Evolutionary conservation across 2,797 vertebrate genomes (phyloP), one percentile per base, ranked within the genome.

Genomic region (Phalanger gymnotis): DNA sequence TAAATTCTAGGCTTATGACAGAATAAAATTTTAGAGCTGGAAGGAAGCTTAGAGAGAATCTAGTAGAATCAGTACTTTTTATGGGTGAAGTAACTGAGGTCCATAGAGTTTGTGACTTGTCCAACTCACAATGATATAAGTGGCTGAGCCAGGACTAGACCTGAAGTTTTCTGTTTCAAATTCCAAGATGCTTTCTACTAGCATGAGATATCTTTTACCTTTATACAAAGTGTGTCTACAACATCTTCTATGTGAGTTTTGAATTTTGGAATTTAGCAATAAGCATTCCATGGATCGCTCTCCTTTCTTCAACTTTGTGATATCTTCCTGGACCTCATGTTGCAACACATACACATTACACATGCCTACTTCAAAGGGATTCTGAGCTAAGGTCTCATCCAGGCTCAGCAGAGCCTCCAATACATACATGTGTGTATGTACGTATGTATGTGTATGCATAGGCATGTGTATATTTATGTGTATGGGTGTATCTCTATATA

Each of bases 321-420:
- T 53, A 22, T 53, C 53, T 91, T 34, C 11, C 90, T n/a, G 4
- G 19, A 91, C 53, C 10, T 54, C 19, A 92, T n/a, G 30, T 90
- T 94, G 9, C 25, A 96, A 92, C 91, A 93, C 9, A 92, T 91
- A 93, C 9, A 92, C 31, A 92, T 2, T 93, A 57, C 92, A 16
- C 55, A 34, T 34, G 54, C n/a, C 12, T 93, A 91, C 90, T 96
- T 95, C 19, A 40, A 94, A 94, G 91, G 90, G 3, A 56, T 56
- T 93, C 73, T 91, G 25, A 27, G 57, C 3, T 92, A 93, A 66
- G 22, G 16, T 10, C 13, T 52, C 91, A 3, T 16, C 34, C 27
- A 90, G 47, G 51, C 81, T 66, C 96, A 90, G n/a, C 10, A 73
- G 96, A 90, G 89, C 40, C 31, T 16, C 13, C 66, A 34, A 58